Evolutionary conservation across 1,140 invertebrate genomes (phyloP).

Genomic region (Atta cephalotes): DNA sequence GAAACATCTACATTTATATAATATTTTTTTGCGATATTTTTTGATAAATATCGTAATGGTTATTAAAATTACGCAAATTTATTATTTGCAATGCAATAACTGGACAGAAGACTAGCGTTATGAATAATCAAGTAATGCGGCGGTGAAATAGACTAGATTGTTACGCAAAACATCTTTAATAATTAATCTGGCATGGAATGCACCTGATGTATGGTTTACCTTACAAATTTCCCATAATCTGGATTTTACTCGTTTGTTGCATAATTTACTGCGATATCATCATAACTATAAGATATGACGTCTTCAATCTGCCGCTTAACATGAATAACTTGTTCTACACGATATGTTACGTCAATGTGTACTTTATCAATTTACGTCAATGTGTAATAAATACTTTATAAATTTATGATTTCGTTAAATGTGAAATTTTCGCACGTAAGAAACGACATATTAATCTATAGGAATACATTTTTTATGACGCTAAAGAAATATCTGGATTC

Average conservation of each 20-base stretch:
- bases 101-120: slow-evolving; percentile 20
- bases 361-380: not conserved
- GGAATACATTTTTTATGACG: no score
- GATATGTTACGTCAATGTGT: not conserved
- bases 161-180: slow-evolving; percentile 49
- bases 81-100: slow-evolving; percentile 18
- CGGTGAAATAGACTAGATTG: slow-evolving; percentile 19
- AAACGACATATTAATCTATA: not conserved
- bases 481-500: no score
- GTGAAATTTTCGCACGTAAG: not conserved
- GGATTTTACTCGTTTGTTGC: slow-evolving; percentile 42
- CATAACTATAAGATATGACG: slow-evolving; percentile 33
- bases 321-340: slow-evolving; percentile 13
- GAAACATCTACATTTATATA: no score
- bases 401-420: not conserved
- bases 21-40: no score
- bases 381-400: not conserved
- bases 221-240: slow-evolving; percentile 50
- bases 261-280: slow-evolving; percentile 46
- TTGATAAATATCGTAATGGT: not conserved
- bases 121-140: slow-evolving; percentile 41
- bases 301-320: slow-evolving; percentile 22
- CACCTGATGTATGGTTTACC: slow-evolving; percentile 41
- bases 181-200: slow-evolving; percentile 52
- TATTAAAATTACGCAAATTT: not conserved